These are phyloP conservation scores for Dendronephthya gigantea DNA, from an alignment of 64 coral and sea anemone species.

Conservation along the genomic window DNA sequence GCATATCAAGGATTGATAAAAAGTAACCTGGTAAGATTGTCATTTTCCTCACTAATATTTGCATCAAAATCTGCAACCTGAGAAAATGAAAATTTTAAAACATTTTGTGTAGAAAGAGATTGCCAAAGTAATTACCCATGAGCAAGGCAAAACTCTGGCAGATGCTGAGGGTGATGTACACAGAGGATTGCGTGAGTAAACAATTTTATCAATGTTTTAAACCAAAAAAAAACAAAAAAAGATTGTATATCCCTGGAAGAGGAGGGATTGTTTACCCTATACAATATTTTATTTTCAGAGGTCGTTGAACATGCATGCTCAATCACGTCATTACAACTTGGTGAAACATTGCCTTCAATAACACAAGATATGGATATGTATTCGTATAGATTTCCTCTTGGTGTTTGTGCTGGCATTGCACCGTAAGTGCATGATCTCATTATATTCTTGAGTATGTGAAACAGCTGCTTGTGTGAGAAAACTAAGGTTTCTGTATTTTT, in stretches of 20 bases:
- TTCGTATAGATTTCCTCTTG: constrained; percentile 77
- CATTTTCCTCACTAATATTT: neutral
- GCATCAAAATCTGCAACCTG: neutral
- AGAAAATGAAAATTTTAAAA: neutral
- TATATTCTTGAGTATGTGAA: neutral
- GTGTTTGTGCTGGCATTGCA: constrained; percentile 80
- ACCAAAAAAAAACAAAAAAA: too few species aligned
- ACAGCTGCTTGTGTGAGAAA: neutral
- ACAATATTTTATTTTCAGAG: constrained; percentile 54
- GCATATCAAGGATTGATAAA: constrained; percentile 83
- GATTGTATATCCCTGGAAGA: too few species aligned
- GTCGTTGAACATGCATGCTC: constrained; percentile 98
- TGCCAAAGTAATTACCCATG: constrained; percentile 61
- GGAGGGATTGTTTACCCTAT: too few species aligned
- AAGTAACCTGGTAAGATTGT: constrained; percentile 70
- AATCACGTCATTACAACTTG: constrained; percentile 84
- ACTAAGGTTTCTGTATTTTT: constrained; percentile 2
- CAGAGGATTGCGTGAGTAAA: constrained; percentile 84
- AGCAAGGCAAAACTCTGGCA: constrained; percentile 78
- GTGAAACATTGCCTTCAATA: constrained; percentile 80
- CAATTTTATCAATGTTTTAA: too few species aligned
- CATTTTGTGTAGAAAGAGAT: constrained; percentile 62
- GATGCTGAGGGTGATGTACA: constrained; percentile 78
- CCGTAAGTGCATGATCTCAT: constrained; percentile 49
- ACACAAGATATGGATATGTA: constrained; percentile 99